Evolutionary conservation across 2,113 vertebrate species (phyloP).

Genomic region (Pseudopodoces humilis): DNA sequence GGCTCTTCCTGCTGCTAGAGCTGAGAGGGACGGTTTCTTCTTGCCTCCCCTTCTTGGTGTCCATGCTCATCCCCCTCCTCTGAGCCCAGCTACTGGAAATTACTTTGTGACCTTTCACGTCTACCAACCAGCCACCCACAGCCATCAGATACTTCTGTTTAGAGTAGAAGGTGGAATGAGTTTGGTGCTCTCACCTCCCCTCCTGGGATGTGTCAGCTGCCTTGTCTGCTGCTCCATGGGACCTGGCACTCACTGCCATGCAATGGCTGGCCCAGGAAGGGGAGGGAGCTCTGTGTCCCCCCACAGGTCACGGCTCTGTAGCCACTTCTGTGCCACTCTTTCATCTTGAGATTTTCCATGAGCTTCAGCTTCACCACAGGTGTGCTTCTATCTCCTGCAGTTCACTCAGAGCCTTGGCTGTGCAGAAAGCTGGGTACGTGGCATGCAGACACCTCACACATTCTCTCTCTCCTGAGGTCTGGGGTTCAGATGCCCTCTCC

Average conservation of each 20-base stretch:
- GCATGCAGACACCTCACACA: neutral
- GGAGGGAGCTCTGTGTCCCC: neutral
- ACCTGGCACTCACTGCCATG: neutral
- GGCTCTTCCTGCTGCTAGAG: slow-evolving; percentile 64
- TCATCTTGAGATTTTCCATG: neutral
- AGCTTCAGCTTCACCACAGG: neutral
- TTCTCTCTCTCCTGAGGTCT: neutral
- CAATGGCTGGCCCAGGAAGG: neutral
- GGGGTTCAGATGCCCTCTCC: neutral
- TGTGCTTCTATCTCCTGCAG: neutral
- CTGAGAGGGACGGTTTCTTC: slow-evolving; percentile 6
- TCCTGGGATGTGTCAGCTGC: slow-evolving; percentile 24
- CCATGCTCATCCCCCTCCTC: neutral
- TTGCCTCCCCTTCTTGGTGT: neutral
- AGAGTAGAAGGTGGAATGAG: slow-evolving; percentile 53
- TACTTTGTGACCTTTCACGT: slow-evolving; percentile 69
- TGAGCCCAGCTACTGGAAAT: slow-evolving; percentile 43
- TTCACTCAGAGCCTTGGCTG: neutral
- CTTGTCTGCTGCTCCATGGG: neutral
- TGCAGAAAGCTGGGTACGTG: neutral
- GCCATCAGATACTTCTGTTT: slow-evolving; percentile 48
- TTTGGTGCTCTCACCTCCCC: slow-evolving; percentile 22
- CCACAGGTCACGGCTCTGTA: neutral
- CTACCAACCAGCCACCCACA: slow-evolving; percentile 38
- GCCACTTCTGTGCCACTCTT: neutral